phyloP scores from a whole-genome alignment of 2,888 invertebrate genomes.

The Thecocarcelia acutangulata region DNA sequence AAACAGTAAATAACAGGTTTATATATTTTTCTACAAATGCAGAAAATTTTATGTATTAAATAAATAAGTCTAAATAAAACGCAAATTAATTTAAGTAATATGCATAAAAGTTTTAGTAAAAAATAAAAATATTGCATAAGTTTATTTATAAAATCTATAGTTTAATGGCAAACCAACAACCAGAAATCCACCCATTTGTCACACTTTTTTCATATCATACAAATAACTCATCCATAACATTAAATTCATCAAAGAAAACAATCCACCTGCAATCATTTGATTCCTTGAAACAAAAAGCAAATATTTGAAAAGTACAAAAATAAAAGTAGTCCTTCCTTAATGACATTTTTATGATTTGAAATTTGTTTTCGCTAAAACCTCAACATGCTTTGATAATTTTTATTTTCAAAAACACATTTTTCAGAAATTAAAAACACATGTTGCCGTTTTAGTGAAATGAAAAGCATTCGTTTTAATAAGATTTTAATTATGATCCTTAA shows the following conservation, averaged over 20 bases:
- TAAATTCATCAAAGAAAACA: conserved; percentile 36
- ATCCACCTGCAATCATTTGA: conserved; percentile 30
- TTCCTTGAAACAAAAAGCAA: conserved; percentile 21
- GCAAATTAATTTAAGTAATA: conserved; percentile 10
- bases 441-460: conserved; percentile 40
- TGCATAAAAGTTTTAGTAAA: too few species aligned
- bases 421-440: conserved; percentile 32
- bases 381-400: conserved; percentile 19
- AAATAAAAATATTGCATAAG: too few species aligned
- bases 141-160: conserved; percentile 15
- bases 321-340: conserved; percentile 31
- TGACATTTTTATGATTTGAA: conserved; percentile 12
- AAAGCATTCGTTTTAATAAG: conserved; percentile 41
- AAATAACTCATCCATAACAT: conserved; percentile 44
- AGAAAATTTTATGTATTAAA: conserved; percentile 29
- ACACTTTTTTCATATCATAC: conserved; percentile 54
- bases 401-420: conserved; percentile 10
- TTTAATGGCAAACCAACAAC: conserved; percentile 54
- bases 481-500: conserved; percentile 61
- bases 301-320: conserved; percentile 22
- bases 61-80: neutral
- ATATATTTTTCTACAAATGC: neutral
- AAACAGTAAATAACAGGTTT: too few species aligned
- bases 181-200: conserved; percentile 70
- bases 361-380: conserved; percentile 21